Evolutionary conservation across 1,140 invertebrate genomes (phyloP).

Genomic region (Drosophila eugracilis): DNA sequence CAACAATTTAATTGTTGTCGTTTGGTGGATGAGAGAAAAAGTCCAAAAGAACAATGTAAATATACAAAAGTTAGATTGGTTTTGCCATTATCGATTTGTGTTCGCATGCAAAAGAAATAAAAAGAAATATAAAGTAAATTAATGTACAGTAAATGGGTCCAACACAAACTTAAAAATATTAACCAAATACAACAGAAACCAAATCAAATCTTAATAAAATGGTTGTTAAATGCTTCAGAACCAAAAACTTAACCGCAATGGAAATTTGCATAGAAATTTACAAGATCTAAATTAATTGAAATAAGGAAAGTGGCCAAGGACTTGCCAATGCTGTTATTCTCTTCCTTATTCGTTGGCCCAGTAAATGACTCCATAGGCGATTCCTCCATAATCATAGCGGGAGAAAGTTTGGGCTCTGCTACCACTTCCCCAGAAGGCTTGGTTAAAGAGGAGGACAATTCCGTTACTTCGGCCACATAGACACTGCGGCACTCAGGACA

Average conservation of each 20-base stretch:
- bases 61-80: conserved; percentile 73
- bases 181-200: conserved; percentile 1
- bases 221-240: not conserved
- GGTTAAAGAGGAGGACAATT: conserved; percentile 57
- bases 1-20: conserved; percentile 55
- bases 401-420: conserved; percentile 52
- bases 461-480: conserved; percentile 86
- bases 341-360: conserved; percentile 44
- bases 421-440: conserved; percentile 39
- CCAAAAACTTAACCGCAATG: conserved; percentile 23
- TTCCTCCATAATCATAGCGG: conserved; percentile 71
- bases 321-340: conserved; percentile 82
- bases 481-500: conserved; percentile 88
- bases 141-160: conserved; percentile 28
- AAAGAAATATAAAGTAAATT: conserved; percentile 55
- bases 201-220: conserved; percentile 16
- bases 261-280: conserved; percentile 18
- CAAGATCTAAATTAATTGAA: conserved; percentile 25
- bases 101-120: conserved; percentile 70
- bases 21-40: conserved; percentile 63
- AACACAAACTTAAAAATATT: conserved; percentile 27
- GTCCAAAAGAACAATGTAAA: conserved; percentile 73
- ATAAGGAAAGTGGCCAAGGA: conserved; percentile 33
- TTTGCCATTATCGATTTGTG: conserved; percentile 59
- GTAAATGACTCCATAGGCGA: conserved; percentile 21